Percentiles rank a stretch among this genome's conserved stretches.
Conservation (phyloP, 2,113 vertebrate species). For the Nothobranchius furzeri region DNA sequence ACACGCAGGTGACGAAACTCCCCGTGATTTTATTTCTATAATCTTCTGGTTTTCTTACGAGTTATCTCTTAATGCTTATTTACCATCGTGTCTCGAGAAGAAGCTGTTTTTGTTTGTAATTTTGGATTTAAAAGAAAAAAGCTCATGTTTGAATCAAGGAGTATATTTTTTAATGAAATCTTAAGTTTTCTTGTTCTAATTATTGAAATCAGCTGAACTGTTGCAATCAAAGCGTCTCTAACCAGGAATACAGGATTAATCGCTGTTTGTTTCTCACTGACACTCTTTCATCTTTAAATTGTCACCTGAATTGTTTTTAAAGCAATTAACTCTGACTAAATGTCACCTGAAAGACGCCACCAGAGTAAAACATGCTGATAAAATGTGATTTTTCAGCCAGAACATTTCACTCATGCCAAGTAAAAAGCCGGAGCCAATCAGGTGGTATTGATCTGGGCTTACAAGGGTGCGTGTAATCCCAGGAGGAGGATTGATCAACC, state of each 20-base stretch:
- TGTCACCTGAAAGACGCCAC: neutral
- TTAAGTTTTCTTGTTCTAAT: neutral
- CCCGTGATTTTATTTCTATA: no score
- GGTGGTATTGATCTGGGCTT: conserved; percentile 37
- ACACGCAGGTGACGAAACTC: neutral
- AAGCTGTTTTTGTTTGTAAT: no score
- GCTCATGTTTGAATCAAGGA: conserved; percentile 7
- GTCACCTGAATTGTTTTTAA: neutral
- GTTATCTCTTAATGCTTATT: no score
- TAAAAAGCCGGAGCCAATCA: conserved; percentile 6
- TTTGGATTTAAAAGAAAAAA: neutral
- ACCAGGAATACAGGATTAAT: neutral
- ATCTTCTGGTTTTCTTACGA: no score
- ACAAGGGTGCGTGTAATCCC: conserved; percentile 7
- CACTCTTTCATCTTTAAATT: neutral
- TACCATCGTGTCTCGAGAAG: no score
- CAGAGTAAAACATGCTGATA: conserved; percentile 13
- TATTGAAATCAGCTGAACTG: neutral
- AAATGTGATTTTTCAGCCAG: conserved; percentile 14
- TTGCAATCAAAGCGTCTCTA: neutral
- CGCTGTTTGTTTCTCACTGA: neutral
- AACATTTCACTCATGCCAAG: conserved; percentile 56
- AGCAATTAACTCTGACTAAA: conserved; percentile 16
- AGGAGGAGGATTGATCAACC: conserved; percentile 9
- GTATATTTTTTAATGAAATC: neutral